Conservation (phyloP, 2,888 invertebrate species). For the Oconnorella tubifera region DNA sequence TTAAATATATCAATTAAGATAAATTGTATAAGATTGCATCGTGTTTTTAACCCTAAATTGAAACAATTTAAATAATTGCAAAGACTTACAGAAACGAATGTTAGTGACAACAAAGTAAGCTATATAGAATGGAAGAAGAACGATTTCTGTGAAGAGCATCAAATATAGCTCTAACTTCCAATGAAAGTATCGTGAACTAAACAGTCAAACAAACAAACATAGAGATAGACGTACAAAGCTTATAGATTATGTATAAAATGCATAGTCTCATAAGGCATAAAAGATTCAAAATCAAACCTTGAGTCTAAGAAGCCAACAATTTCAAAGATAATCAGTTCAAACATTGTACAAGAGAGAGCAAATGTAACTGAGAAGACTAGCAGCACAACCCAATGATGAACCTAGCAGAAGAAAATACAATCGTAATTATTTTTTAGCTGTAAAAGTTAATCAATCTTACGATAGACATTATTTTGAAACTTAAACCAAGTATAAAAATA, state of each 20-base stretch:
- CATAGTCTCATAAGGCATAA: no score
- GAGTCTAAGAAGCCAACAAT: slow-evolving; percentile 88
- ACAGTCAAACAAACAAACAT: not conserved
- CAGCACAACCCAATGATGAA: slow-evolving; percentile 88
- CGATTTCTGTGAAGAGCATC: slow-evolving; percentile 88
- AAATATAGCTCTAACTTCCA: slow-evolving; percentile 91
- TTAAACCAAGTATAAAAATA: no score
- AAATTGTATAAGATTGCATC: no score
- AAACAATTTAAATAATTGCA: no score
- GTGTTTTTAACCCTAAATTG: no score
- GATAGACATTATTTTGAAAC: no score
- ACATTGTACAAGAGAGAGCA: slow-evolving; percentile 96
- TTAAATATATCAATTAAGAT: no score
- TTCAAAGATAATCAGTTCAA: slow-evolving; percentile 98
- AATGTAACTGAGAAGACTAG: slow-evolving; percentile 93
- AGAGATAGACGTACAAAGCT: not conserved
- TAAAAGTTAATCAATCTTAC: no score
- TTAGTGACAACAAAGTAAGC: slow-evolving; percentile 90
- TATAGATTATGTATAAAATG: no score
- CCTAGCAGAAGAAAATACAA: slow-evolving; percentile 56
- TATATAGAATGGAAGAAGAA: slow-evolving; percentile 93
- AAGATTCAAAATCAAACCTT: slow-evolving; percentile 72
- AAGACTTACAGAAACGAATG: slow-evolving; percentile 63
- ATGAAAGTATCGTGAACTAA: slow-evolving; percentile 84
- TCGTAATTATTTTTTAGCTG: not conserved